These are phyloP conservation scores for Romanogobio albipinnatus DNA, from an alignment of 2,113 vertebrate species.

Conservation along the genomic window DNA sequence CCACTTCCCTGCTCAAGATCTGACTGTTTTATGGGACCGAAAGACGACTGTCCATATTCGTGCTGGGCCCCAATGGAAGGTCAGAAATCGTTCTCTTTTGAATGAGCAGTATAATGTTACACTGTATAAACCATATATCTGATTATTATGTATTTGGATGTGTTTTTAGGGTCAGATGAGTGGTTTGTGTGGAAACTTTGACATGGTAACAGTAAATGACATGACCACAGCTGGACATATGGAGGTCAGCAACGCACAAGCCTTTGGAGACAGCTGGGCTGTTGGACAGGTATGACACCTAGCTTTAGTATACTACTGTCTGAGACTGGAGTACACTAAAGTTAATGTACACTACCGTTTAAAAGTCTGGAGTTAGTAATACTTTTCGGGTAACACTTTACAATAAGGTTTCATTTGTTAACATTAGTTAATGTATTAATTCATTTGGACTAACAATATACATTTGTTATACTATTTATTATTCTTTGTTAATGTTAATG, in stretches of 20 bases:
- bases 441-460: too few relatives aligned
- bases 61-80: conserved; percentile 94
- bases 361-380: background rate
- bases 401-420: too few relatives aligned
- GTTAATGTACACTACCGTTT: background rate
- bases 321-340: background rate
- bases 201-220: conserved; percentile 96
- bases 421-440: too few relatives aligned
- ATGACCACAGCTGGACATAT: conserved; percentile 96
- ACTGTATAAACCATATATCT: background rate
- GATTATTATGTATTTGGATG: conserved; percentile 7
- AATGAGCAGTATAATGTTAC: background rate
- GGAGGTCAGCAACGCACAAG: conserved; percentile 94
- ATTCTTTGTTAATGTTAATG: too few relatives aligned
- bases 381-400: background rate
- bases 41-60: conserved; percentile 96
- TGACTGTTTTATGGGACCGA: conserved; percentile 94
- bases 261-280: conserved; percentile 96
- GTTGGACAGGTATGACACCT: conserved; percentile 87
- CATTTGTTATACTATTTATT: too few relatives aligned
- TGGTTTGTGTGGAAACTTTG: conserved; percentile 97
- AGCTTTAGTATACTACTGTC: background rate
- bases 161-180: conserved; percentile 83
- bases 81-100: conserved; percentile 60
- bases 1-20: conserved; percentile 87